Evolutionary conservation across 1,140 invertebrate species (phyloP).

Genomic region (Eufriesea mexicana): DNA sequence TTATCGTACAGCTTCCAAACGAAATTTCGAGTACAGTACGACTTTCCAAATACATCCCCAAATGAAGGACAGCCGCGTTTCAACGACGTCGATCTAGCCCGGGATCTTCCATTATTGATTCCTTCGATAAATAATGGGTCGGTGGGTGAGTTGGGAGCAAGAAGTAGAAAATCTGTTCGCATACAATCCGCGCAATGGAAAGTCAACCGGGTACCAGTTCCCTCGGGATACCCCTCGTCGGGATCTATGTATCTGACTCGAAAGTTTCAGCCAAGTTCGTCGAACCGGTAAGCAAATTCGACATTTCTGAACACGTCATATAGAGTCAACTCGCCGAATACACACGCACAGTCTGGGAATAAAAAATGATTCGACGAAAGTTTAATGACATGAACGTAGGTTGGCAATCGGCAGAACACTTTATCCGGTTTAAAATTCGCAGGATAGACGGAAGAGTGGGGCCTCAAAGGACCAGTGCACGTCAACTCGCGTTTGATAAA

Average conservation of each 20-base stretch:
- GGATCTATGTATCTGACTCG: conserved; percentile 48
- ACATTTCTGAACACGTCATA: conserved; percentile 37
- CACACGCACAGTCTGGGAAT: neutral
- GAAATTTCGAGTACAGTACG: neutral
- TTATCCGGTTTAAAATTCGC: conserved; percentile 42
- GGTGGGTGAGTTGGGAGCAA: neutral
- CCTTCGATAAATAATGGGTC: neutral
- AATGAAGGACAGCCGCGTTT: no score
- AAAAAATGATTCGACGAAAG: conserved; percentile 46
- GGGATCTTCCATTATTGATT: neutral
- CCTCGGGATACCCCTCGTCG: conserved; percentile 30
- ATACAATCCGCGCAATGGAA: conserved; percentile 21
- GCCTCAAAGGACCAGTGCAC: conserved; percentile 9
- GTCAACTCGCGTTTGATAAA: conserved; percentile 26
- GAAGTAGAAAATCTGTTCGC: conserved; percentile 25
- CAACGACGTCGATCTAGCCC: no score
- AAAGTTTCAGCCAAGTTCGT: conserved; percentile 62
- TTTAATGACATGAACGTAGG: conserved; percentile 60
- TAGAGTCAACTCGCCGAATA: neutral
- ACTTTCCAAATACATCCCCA: neutral
- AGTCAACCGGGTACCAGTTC: conserved; percentile 18
- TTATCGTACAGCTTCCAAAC: no score
- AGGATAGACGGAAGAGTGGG: neutral
- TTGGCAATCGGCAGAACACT: conserved; percentile 37
- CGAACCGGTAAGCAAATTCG: conserved; percentile 38